A percentile compares a stretch with the other conserved stretches of the same genome.
Conservation (phyloP, 1,140 invertebrate genomes). For the Lepidurus packardi region DNA sequence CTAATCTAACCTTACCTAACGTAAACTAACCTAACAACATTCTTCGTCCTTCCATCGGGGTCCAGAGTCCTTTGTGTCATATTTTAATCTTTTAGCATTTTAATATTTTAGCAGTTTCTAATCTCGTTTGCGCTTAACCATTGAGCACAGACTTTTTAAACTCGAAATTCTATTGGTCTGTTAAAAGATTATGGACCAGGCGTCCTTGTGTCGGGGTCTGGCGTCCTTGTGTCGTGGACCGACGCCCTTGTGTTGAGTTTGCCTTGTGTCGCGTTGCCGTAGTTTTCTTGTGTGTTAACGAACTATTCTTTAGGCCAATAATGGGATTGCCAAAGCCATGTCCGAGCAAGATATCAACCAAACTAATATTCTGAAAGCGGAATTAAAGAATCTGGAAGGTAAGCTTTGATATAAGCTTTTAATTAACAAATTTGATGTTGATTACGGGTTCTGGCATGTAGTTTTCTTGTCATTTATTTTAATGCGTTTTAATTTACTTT, state of each 20-base stretch:
- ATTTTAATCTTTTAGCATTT: too few species aligned
- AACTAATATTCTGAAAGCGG: conserved; percentile 36
- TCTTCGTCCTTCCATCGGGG: too few species aligned
- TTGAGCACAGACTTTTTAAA: too few species aligned
- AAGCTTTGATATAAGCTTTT: not conserved
- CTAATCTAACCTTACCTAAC: too few species aligned
- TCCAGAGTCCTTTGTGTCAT: too few species aligned
- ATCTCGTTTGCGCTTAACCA: too few species aligned
- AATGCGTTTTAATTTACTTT: not conserved
- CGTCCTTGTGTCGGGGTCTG: too few species aligned
- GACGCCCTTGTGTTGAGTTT: not conserved
- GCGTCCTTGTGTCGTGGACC: too few species aligned
- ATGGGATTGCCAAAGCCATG: not conserved
- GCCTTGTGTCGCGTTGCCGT: not conserved
- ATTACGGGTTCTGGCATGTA: not conserved
- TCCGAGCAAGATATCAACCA: conserved; percentile 30
- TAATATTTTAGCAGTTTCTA: too few species aligned
- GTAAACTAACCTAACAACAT: too few species aligned
- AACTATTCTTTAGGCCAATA: not conserved
- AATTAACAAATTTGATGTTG: not conserved
- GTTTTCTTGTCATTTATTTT: not conserved
- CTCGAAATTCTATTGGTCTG: too few species aligned
- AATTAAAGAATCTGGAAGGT: conserved; percentile 39
- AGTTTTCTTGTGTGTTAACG: not conserved
- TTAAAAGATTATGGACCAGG: too few species aligned